Evolutionary conservation across 2,113 vertebrate species (phyloP).

Genomic region (Equus przewalskii): DNA sequence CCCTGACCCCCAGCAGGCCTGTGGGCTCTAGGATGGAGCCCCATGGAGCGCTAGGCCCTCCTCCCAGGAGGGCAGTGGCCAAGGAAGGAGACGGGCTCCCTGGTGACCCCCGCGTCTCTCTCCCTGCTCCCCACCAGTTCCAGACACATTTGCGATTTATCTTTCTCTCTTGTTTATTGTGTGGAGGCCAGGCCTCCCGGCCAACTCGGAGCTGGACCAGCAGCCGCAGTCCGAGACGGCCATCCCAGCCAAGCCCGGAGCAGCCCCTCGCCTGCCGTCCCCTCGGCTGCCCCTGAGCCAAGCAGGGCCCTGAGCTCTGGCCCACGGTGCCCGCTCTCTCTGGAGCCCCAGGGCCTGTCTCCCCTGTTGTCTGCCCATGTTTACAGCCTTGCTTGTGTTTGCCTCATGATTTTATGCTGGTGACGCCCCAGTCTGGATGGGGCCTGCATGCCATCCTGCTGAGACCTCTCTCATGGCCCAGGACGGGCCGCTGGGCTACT

Average conservation of each 20-base stretch:
- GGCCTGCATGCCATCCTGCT: conserved; percentile 68
- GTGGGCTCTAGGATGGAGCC: not conserved
- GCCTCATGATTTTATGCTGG: conserved; percentile 61
- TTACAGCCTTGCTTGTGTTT: conserved; percentile 59
- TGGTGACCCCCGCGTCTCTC: conserved; percentile 67
- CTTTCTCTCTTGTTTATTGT: conserved; percentile 82
- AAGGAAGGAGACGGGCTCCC: conserved; percentile 52
- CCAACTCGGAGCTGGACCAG: conserved; percentile 75
- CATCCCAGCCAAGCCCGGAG: conserved; percentile 69
- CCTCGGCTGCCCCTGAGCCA: conserved; percentile 60
- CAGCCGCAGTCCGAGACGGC: conserved; percentile 69
- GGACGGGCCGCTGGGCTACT: not conserved
- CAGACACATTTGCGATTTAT: conserved; percentile 82
- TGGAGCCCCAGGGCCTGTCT: conserved; percentile 67
- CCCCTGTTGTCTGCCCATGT: conserved; percentile 68
- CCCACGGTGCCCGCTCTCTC: not conserved
- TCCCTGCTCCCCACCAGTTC: conserved; percentile 54
- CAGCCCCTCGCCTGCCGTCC: conserved; percentile 74
- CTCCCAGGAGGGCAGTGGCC: not conserved
- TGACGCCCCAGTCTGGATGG: conserved; percentile 58
- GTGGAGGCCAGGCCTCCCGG: conserved; percentile 72
- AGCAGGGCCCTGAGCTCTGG: conserved; percentile 66
- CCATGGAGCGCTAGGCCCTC: not conserved
- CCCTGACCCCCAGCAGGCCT: not conserved
- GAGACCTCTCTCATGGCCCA: not conserved